Base-by-base conservation (phyloP, 2,113 vertebrate species). In the Copsychus sechellarum region DNA sequence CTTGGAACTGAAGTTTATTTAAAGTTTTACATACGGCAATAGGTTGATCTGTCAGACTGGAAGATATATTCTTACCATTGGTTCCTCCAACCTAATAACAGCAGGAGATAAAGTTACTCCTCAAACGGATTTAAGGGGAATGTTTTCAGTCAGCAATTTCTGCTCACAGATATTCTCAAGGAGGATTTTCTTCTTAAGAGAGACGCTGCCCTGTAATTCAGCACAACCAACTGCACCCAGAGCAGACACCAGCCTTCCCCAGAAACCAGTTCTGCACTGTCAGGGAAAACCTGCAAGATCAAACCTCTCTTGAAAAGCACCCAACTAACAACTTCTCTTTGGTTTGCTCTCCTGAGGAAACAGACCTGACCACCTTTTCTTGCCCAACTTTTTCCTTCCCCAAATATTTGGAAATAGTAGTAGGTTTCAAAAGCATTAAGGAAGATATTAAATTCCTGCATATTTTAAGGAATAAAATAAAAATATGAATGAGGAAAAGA, bases 21-120 rank as follows among this genome's bases (percentile, higher is more conserved):
- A 92, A 97, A 96, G 91, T 86, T 84, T 98, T 98, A 98, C 98
- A 98, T 98, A 98, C 97, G 97, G 97, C 98, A 92, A 98, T 94
- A 42, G 97, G 98, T 95, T 97, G 96, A 92, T 98, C 98, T 97
- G 96, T 98, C 97, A 97, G 97, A 97, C 96, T 97, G 98, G 98
- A 96, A 95, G 97, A 91, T 95, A 92, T 34, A 97, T 96, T 98
- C 97, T 97, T 98, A 98, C 97, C 97, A 93, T 97, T 96, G 95
- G 95, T 93, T 96, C 97, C 97, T 98, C 96, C 98, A 95, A 98
- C 98, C 98, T 98, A 98, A 7, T 97, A 97, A 98, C 85, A 97
- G 98, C 17, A 98, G 33, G 97, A 98, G 95, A 97, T 92, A 98
- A 95, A 96, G 94, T 98, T 96, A 98, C 94, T 94, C 96, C 91